These are phyloP conservation scores for Rhinichthys klamathensis DNA, from an alignment of 2,113 vertebrate genomes.

Conservation along the genomic window DNA sequence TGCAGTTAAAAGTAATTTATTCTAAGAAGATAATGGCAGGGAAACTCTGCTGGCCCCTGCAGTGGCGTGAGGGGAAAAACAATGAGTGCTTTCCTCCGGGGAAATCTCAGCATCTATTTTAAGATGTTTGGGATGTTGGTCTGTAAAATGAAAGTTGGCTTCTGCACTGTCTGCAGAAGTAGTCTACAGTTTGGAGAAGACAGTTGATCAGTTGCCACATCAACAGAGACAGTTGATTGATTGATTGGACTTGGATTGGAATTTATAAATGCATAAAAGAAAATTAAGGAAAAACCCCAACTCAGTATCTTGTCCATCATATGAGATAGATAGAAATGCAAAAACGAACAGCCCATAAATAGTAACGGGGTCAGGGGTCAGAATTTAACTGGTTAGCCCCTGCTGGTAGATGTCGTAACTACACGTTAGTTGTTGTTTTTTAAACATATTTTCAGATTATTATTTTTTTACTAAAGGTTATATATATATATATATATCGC, in stretches of 20 bases:
- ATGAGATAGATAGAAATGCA: neutral
- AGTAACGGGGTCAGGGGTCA: neutral
- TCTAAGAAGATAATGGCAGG: constrained; percentile 16
- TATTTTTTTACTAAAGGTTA: neutral
- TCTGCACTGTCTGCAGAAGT: neutral
- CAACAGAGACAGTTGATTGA: too few relatives aligned
- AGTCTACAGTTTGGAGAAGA: neutral
- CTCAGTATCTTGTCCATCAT: neutral
- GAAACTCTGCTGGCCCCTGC: constrained; percentile 6
- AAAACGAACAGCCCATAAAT: neutral
- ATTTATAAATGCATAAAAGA: neutral
- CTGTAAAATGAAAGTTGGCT: constrained; percentile 15
- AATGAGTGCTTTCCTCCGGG: constrained; percentile 1
- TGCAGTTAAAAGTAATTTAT: constrained; percentile 19
- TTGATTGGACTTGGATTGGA: too few relatives aligned
- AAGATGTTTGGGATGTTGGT: constrained; percentile 1
- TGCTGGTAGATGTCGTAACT: too few relatives aligned
- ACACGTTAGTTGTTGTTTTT: too few relatives aligned
- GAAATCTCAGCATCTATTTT: constrained; percentile 19
- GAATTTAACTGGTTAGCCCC: too few relatives aligned
- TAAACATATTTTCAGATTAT: too few relatives aligned
- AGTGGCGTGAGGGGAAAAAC: neutral
- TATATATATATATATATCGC: neutral
- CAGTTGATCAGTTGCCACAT: neutral
- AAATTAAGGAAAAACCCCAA: neutral